These are phyloP conservation scores for Pteromalus puparum DNA, from an alignment of 1,140 invertebrate species.

Conservation along the genomic window DNA sequence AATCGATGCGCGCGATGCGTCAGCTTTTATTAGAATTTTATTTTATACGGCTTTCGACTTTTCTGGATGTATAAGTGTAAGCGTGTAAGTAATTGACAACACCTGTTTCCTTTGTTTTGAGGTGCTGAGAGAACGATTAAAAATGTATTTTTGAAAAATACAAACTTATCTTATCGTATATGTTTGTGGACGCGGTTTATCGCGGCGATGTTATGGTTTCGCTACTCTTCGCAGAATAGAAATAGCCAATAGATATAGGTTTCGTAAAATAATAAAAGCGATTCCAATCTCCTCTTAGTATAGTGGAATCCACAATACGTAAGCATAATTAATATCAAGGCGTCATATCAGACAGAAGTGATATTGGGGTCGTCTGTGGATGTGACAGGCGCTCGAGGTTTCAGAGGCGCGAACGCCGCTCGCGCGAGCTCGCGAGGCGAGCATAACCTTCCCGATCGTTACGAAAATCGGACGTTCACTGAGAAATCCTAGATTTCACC, in stretches of 20 bases:
- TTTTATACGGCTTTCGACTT: background rate
- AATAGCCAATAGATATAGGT: no score
- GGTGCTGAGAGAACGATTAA: no score
- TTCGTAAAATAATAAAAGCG: background rate
- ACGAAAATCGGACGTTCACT: constrained; percentile 56
- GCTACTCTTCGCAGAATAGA: no score
- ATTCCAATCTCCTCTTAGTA: background rate
- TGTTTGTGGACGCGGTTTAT: no score
- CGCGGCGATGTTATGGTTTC: no score
- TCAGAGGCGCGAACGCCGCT: constrained; percentile 36
- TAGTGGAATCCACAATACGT: no score
- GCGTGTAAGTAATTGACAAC: no score
- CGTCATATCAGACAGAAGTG: constrained; percentile 28
- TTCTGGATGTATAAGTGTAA: background rate
- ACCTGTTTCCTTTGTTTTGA: no score
- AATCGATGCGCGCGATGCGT: constrained; percentile 25
- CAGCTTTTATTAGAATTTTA: constrained; percentile 11
- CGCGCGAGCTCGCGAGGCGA: background rate
- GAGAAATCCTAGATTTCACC: constrained; percentile 55
- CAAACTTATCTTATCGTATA: no score
- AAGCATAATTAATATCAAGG: constrained; percentile 1
- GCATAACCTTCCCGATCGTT: constrained; percentile 50
- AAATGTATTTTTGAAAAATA: no score
- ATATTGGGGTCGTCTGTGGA: constrained; percentile 47
- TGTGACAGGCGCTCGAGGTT: constrained; percentile 38